Base-by-base conservation (phyloP, 2,797 vertebrate species). In the Hafferia zeledoni region DNA sequence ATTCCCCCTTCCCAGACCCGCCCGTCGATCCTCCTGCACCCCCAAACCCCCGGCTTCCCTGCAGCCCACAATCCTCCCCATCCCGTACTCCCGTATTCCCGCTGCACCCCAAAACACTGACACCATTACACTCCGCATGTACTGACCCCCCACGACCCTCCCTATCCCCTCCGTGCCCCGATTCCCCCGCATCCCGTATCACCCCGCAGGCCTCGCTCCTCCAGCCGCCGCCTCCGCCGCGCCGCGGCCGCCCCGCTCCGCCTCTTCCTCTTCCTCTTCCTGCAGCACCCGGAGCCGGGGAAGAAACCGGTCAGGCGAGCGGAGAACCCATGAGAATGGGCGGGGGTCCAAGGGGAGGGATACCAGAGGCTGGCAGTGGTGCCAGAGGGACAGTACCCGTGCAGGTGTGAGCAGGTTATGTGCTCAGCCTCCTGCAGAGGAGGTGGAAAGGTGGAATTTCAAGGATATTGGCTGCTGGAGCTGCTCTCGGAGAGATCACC, bases 261-360 rank as follows among this genome's bases (percentile, higher is more conserved):
- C 89, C 89, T 60, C 89, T 80, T 86, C 89, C 68, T 47, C 60
- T 82, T 75, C 89, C 89, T 60, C 89, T 80, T 86, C 89, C 89
- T 69, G 82, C 80, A 10, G 39, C 43, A 57, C n/a, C 14, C 28
- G 64, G 23, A 4, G 78, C 27, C 6, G 23, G n/a, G 33, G 22
- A 44, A 49, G 49, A 43, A 39, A 39, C 9, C 68, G 68, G 61
- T 31, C 60, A 17, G 39, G n/a, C 31, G 47, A 27, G 6, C 31
- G 69, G 69, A 16, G 35, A 47, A 6, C 7, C 44, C 46, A 1
- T 5, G 60, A 60, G 25, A 4, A 17, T 24, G 46, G 63, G 71
- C 56, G 28, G 43, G 27, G 31, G 24, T 19, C 2, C 24, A 2
- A 46, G 37, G 13, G 35, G 1, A 8, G 44, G 28, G 19, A 6